phyloP scores from a whole-genome alignment of 2,888 invertebrate genomes.

The Leptopilina myrica region DNA sequence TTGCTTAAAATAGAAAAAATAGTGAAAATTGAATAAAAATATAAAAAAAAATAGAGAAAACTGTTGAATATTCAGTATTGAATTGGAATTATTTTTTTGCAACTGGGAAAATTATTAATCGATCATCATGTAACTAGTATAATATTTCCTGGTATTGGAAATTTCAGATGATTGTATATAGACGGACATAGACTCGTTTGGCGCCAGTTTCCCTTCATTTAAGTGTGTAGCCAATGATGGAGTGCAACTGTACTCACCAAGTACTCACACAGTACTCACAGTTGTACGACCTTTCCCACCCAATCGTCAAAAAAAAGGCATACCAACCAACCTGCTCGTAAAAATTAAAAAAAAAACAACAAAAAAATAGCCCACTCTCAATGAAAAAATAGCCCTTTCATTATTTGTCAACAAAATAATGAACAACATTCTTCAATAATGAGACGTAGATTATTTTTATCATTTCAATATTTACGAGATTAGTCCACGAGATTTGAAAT shows the following conservation, averaged over 20 bases:
- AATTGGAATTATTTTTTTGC: background rate
- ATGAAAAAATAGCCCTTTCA: background rate
- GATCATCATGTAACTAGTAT: slow-evolving; percentile 21
- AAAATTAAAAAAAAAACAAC: background rate
- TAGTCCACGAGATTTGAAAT: background rate
- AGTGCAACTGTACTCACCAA: slow-evolving; percentile 21
- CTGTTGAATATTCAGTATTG: too few species aligned
- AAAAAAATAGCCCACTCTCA: background rate
- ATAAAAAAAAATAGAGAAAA: too few species aligned
- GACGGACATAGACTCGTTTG: slow-evolving; percentile 13
- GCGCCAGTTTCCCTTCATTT: slow-evolving; percentile 34
- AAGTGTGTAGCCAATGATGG: slow-evolving; percentile 33
- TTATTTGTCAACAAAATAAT: too few species aligned
- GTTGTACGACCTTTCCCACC: slow-evolving; percentile 68
- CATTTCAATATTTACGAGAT: slow-evolving; percentile 5
- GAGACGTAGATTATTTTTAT: background rate
- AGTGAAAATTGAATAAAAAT: too few species aligned
- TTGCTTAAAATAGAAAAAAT: too few species aligned
- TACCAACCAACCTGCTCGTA: slow-evolving; percentile 26
- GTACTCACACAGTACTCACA: slow-evolving; percentile 53
- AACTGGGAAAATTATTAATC: background rate
- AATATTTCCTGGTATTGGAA: slow-evolving; percentile 17
- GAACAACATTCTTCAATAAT: too few species aligned
- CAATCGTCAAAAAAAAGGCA: slow-evolving; percentile 42
- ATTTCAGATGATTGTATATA: background rate